Evolutionary conservation across 23 tunicate species (phyloP), one percentile per base, ranked within the genome.

Genomic region (Clavelina lepadiformis): DNA sequence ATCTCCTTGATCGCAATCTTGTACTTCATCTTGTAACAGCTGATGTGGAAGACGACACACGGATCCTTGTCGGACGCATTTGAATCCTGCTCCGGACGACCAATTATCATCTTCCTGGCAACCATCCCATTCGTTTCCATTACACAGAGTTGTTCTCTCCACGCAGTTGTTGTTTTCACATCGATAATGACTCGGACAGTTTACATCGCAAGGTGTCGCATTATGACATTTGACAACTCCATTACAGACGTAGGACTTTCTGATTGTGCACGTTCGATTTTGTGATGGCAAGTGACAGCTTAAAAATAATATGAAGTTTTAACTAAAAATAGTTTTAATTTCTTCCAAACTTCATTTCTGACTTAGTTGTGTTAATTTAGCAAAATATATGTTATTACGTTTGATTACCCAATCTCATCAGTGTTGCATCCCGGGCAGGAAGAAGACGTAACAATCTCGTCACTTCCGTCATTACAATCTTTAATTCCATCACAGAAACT

Each of bases 31-130:
- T 31, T 30, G 49, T 28, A 78, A 69, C 27, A 78, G 28, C 46
- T 78, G 84, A 1, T 78, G 84, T 3, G 84, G 84, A 32, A 78
- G 55, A 0, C 61, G 36, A 44, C 84, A 78, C 19, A 13, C 46
- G 31, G 21, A 0, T 21, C 84, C 84, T 0, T 68, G 58, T n/a
- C 76, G 35, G 22, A 28, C 26, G 30, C 84, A 78, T 58, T 78
- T 68, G 61, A 78, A 78, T 32, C 84, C 84, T 5, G 49, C 21
- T 1, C 84, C 84, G 29, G 38, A 33, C 11, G 23, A 25, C 65
- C 65, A 76, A 22, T 23, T 51, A 29, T 59, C 65, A 35, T 63
- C 68, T 35, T 63, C 68, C 5, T 3, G 50, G 25, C 68, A 63
- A 35, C 68, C 68, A 28, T 35, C 25, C 23, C 26, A 63, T 3